phyloP scores from a whole-genome alignment of 2,113 vertebrate genomes.

The Amblyopsis rosae region DNA sequence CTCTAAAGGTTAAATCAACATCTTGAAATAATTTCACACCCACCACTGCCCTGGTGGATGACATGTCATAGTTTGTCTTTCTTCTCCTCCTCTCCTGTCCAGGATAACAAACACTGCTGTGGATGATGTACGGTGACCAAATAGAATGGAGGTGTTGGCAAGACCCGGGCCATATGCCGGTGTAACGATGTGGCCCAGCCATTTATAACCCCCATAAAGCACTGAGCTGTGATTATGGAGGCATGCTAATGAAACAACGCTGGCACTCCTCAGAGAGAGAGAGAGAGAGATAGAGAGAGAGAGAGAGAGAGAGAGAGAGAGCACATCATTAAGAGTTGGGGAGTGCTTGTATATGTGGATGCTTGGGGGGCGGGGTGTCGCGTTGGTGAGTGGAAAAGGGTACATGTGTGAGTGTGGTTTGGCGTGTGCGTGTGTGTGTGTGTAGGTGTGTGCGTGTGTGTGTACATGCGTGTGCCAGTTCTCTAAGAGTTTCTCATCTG shows the following conservation, averaged over 20 bases:
- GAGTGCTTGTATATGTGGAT: slow-evolving; percentile 8
- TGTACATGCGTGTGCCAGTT: slow-evolving; percentile 27
- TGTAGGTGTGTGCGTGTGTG: slow-evolving; percentile 24
- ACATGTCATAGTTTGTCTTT: background rate
- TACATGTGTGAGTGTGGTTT: slow-evolving; percentile 3
- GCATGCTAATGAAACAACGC: slow-evolving; percentile 60
- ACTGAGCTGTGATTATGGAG: slow-evolving; percentile 60
- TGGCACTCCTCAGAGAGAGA: slow-evolving; percentile 31
- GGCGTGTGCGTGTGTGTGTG: background rate
- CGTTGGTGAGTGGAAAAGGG: slow-evolving; percentile 32
- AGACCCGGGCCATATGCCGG: slow-evolving; percentile 54
- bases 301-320: slow-evolving; percentile 27
- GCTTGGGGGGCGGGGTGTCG: slow-evolving; percentile 10
- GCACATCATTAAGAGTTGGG: slow-evolving; percentile 46
- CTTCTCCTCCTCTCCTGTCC: background rate
- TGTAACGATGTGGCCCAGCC: slow-evolving; percentile 49
- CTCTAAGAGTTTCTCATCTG: slow-evolving; percentile 48
- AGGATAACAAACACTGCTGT: slow-evolving; percentile 18
- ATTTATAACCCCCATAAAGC: slow-evolving; percentile 61
- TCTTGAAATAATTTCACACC: background rate
- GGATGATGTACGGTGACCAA: slow-evolving; percentile 43
- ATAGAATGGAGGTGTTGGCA: slow-evolving; percentile 52
- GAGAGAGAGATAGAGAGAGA: slow-evolving; percentile 24
- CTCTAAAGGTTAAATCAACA: too few relatives aligned
- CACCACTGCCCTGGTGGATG: background rate